Evolutionary conservation across 2,888 invertebrate species (phyloP).

Genomic region (Macaria notata): DNA sequence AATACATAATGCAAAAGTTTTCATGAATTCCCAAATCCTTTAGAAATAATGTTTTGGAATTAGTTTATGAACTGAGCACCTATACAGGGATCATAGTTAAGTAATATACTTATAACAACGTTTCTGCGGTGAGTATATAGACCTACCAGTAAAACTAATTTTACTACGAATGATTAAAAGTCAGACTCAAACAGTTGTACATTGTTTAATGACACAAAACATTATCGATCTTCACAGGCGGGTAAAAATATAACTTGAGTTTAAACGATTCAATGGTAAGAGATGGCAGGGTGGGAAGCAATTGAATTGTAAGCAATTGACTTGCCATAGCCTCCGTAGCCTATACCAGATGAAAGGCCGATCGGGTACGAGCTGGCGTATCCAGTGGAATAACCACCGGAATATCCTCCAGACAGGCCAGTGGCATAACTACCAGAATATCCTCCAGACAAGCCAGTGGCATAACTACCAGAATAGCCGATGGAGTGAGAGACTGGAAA

Average conservation of each 20-base stretch:
- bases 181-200: constrained; percentile 16
- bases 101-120: too few relatives aligned
- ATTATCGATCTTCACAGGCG: too few relatives aligned
- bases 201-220: constrained; percentile 17
- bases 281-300: constrained; percentile 23
- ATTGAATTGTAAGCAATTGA: constrained; percentile 29
- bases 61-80: too few relatives aligned
- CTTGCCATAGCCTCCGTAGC: constrained; percentile 25
- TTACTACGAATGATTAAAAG: background rate
- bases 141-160: too few relatives aligned
- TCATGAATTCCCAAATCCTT: too few relatives aligned
- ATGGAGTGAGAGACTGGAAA: constrained; percentile 11
- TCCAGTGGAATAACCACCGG: constrained; percentile 9
- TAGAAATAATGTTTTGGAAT: too few relatives aligned
- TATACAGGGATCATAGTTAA: too few relatives aligned
- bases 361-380: constrained; percentile 8
- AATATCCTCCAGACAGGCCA: constrained; percentile 7
- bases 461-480: constrained; percentile 17
- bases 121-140: too few relatives aligned
- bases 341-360: constrained; percentile 6
- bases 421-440: constrained; percentile 11
- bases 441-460: constrained; percentile 6
- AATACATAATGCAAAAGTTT: too few relatives aligned
- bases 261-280: constrained; percentile 21
- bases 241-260: background rate